Evolutionary conservation across 2,113 vertebrate species (phyloP).

Genomic region (Scomber scombrus): DNA sequence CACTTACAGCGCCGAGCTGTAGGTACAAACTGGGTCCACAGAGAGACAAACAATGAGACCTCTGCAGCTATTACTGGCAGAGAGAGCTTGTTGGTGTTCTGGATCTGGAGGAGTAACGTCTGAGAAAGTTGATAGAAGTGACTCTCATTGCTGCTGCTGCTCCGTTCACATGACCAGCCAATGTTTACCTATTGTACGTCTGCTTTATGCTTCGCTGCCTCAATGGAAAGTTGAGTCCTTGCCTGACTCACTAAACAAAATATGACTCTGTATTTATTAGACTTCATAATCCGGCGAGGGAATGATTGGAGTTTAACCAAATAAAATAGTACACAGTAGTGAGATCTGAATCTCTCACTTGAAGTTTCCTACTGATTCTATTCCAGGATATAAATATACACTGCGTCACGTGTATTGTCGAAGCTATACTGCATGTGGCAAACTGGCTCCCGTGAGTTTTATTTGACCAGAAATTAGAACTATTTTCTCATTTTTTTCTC

Average conservation of each 20-base stretch:
- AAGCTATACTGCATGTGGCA: slow-evolving; percentile 7
- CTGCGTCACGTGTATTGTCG: slow-evolving; percentile 5
- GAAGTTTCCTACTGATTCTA: slow-evolving; percentile 47
- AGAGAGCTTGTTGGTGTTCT: slow-evolving; percentile 46
- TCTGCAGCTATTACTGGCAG: slow-evolving; percentile 34
- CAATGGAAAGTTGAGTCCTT: slow-evolving; percentile 75
- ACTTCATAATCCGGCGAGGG: slow-evolving; percentile 56
- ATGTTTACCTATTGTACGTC: slow-evolving; percentile 73
- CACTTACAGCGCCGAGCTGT: background rate
- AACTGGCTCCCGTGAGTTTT: slow-evolving; percentile 35
- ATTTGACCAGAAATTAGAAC: slow-evolving; percentile 50
- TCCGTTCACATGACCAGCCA: slow-evolving; percentile 68
- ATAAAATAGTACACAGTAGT: slow-evolving; percentile 71
- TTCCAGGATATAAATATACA: slow-evolving; percentile 54
- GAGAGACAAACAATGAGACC: slow-evolving; percentile 27
- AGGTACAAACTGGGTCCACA: background rate
- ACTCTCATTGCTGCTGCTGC: slow-evolving; percentile 54
- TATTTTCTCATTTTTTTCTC: slow-evolving; percentile 1
- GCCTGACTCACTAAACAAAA: slow-evolving; percentile 76
- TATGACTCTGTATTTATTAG: slow-evolving; percentile 73
- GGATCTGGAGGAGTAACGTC: slow-evolving; percentile 45
- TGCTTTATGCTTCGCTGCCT: slow-evolving; percentile 67
- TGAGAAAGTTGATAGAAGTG: slow-evolving; percentile 71
- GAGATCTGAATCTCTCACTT: slow-evolving; percentile 48
- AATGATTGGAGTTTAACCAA: slow-evolving; percentile 66